Conservation (phyloP, 2,888 invertebrate genomes). For the Synanthedon tipuliformis region DNA sequence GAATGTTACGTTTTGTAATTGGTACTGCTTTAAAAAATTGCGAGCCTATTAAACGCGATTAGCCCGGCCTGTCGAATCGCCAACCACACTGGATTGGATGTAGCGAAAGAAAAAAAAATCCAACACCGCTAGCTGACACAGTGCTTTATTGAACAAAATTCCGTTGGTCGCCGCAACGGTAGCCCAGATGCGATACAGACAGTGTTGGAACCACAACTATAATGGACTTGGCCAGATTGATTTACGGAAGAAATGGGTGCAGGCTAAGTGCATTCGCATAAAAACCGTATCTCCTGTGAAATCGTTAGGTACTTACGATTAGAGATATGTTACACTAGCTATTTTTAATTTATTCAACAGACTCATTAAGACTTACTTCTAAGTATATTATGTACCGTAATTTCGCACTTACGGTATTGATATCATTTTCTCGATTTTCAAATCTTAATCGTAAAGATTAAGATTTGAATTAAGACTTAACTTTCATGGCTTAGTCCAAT, state of each 20-base stretch:
- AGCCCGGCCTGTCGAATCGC: constrained; percentile 36
- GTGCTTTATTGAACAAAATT: constrained; percentile 60
- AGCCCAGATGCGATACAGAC: constrained; percentile 1
- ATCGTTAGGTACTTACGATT: too few relatives aligned
- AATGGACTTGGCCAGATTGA: neutral
- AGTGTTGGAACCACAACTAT: constrained; percentile 3
- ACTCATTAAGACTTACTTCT: too few relatives aligned
- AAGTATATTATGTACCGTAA: too few relatives aligned
- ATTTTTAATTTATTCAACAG: too few relatives aligned
- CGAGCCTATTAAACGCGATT: constrained; percentile 22
- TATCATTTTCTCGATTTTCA: too few relatives aligned
- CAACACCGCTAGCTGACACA: constrained; percentile 64
- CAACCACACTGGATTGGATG: constrained; percentile 32
- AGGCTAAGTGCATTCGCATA: neutral
- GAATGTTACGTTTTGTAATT: neutral
- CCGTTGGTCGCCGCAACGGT: constrained; percentile 41
- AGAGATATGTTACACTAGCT: too few relatives aligned
- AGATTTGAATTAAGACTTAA: too few relatives aligned
- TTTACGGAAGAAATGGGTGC: neutral
- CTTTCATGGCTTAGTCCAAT: too few relatives aligned
- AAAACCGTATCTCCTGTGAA: too few relatives aligned
- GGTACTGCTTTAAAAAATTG: constrained; percentile 9
- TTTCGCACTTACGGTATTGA: too few relatives aligned
- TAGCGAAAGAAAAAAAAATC: constrained; percentile 41
- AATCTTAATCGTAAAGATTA: too few relatives aligned